Evolutionary conservation across 2,888 invertebrate species (phyloP).

Genomic region (Mythimna pallens): DNA sequence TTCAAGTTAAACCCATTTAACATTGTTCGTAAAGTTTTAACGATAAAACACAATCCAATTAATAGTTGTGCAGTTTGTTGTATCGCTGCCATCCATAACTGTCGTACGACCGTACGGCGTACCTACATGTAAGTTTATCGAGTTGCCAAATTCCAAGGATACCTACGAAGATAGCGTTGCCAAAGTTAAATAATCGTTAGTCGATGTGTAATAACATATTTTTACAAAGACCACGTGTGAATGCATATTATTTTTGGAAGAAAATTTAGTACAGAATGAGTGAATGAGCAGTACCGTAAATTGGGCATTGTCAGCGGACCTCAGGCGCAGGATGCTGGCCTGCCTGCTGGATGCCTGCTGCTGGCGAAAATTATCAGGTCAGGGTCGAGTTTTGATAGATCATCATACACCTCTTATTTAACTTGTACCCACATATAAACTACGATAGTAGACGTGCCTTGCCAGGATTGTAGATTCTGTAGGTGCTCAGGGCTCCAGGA

Average conservation of each 20-base stretch:
- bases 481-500: too few species aligned
- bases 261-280: conserved; percentile 27
- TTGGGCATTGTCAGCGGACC: too few species aligned
- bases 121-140: conserved; percentile 20
- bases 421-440: too few species aligned
- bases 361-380: too few species aligned
- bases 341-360: too few species aligned
- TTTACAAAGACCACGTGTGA: conserved; percentile 32
- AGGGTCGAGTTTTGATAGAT: too few species aligned
- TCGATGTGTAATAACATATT: conserved; percentile 25
- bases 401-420: too few species aligned
- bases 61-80: conserved; percentile 58
- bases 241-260: conserved; percentile 17
- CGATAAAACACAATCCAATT: conserved; percentile 57
- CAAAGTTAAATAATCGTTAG: conserved; percentile 32
- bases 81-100: conserved; percentile 42
- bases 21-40: conserved; percentile 50
- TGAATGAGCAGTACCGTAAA: conserved; percentile 1
- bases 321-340: too few species aligned
- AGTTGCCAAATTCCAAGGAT: conserved; percentile 14
- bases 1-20: conserved; percentile 41
- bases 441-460: too few species aligned
- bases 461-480: too few species aligned
- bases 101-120: conserved; percentile 19
- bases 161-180: conserved; percentile 9